Evolutionary conservation across 2,797 vertebrate genomes (phyloP).

Genomic region (Acrocephalus scirpaceus): DNA sequence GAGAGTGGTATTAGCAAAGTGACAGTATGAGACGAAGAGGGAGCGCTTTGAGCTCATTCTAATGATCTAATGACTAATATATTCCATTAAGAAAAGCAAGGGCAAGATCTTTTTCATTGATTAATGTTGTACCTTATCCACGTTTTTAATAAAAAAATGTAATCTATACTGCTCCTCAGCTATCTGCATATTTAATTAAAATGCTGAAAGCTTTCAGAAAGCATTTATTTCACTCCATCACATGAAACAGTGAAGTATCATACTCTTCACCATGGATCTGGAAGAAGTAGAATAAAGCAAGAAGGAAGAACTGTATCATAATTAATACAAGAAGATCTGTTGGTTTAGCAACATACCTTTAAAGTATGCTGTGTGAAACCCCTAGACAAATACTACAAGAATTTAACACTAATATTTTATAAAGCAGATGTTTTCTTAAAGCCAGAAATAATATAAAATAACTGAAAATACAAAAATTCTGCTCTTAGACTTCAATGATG

Average conservation of each 20-base stretch:
- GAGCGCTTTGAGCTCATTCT: slow-evolving; percentile 63
- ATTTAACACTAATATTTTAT: neutral
- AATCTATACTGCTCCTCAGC: slow-evolving; percentile 59
- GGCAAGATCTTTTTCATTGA: slow-evolving; percentile 69
- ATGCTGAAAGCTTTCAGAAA: slow-evolving; percentile 48
- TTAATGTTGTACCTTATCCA: slow-evolving; percentile 63
- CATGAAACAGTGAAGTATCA: slow-evolving; percentile 3
- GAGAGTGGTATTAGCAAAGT: slow-evolving; percentile 62
- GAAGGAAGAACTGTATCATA: neutral
- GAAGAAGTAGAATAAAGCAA: neutral
- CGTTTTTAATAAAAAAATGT: slow-evolving; percentile 74
- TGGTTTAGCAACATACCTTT: neutral
- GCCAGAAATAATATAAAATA: neutral
- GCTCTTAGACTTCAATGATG: neutral
- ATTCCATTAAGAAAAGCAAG: slow-evolving; percentile 73
- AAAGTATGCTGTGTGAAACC: neutral
- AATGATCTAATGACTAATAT: slow-evolving; percentile 76
- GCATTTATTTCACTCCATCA: slow-evolving; percentile 13
- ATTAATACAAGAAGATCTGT: neutral
- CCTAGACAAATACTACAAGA: neutral
- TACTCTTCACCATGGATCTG: neutral
- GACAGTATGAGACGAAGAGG: slow-evolving; percentile 51
- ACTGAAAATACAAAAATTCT: neutral
- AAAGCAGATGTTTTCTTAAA: neutral
- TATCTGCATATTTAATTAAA: slow-evolving; percentile 73